A percentile compares a stretch with the other conserved stretches of the same genome.
Conservation (phyloP, 2,888 invertebrate genomes). For the Darwinula stevensoni region DNA sequence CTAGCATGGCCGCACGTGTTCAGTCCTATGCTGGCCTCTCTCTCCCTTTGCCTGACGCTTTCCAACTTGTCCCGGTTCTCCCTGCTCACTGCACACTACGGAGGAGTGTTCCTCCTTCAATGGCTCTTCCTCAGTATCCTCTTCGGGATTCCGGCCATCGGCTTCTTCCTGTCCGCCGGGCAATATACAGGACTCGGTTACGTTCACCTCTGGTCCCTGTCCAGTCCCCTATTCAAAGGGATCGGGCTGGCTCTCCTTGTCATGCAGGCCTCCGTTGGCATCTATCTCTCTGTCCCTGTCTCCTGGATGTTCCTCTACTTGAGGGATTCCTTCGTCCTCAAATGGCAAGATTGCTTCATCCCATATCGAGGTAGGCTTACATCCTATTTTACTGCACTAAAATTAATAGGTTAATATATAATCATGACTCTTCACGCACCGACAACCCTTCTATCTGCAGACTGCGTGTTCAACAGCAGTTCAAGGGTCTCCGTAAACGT, state of each 20-base stretch:
- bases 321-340: conserved; percentile 48
- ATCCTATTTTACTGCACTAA: no score
- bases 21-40: conserved; percentile 46
- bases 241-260: conserved; percentile 51
- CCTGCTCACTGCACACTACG: conserved; percentile 55
- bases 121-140: conserved; percentile 51
- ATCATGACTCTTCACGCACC: no score
- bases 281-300: conserved; percentile 62
- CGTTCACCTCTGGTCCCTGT: conserved; percentile 82
- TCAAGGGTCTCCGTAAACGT: no score
- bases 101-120: conserved; percentile 61
- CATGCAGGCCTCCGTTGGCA: conserved; percentile 46
- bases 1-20: conserved; percentile 19
- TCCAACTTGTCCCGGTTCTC: conserved; percentile 68
- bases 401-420: no score
- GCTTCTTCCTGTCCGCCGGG: conserved; percentile 53
- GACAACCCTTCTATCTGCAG: no score
- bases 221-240: conserved; percentile 22
- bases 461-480: no score
- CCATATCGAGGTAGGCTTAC: no score
- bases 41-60: conserved; percentile 57
- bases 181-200: conserved; percentile 55
- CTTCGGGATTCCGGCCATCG: conserved; percentile 53
- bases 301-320: conserved; percentile 75
- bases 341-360: conserved; percentile 27